phyloP scores from a whole-genome alignment of 2,797 vertebrate genomes.

The Mormyrus proboscirostris region DNA sequence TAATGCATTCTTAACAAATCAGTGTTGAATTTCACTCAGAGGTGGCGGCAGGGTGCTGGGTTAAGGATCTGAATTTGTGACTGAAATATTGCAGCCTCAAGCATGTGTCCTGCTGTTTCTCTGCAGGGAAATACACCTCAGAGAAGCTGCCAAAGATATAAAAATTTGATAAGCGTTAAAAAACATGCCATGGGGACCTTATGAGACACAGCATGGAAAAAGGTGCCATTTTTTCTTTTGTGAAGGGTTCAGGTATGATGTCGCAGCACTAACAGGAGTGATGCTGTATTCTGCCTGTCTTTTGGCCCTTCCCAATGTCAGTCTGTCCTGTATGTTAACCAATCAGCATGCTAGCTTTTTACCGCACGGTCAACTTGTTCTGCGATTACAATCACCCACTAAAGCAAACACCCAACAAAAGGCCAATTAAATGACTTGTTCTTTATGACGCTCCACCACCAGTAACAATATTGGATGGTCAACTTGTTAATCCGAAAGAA shows the following conservation, averaged over 20 bases:
- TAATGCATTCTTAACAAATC: slow-evolving; percentile 1
- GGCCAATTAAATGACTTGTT: slow-evolving; percentile 56
- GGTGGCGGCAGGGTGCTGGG: background rate
- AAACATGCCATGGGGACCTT: background rate
- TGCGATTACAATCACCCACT: slow-evolving; percentile 53
- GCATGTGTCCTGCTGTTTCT: background rate
- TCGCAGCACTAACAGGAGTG: background rate
- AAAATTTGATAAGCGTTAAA: background rate
- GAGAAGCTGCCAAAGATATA: background rate
- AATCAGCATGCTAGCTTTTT: background rate
- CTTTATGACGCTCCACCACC: slow-evolving; percentile 27
- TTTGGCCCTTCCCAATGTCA: background rate
- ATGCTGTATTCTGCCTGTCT: background rate
- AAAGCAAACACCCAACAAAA: slow-evolving; percentile 48
- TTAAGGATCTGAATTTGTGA: background rate
- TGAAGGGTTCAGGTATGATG: background rate
- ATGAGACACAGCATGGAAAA: background rate
- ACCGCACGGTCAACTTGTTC: background rate
- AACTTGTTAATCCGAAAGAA: background rate
- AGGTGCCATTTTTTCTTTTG: background rate
- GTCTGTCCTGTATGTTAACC: background rate
- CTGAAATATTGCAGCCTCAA: background rate
- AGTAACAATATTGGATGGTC: slow-evolving; percentile 26
- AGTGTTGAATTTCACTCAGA: background rate
- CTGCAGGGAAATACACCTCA: background rate